Conservation (phyloP, 2,113 vertebrate genomes). For the Oncorhynchus masou region DNA sequence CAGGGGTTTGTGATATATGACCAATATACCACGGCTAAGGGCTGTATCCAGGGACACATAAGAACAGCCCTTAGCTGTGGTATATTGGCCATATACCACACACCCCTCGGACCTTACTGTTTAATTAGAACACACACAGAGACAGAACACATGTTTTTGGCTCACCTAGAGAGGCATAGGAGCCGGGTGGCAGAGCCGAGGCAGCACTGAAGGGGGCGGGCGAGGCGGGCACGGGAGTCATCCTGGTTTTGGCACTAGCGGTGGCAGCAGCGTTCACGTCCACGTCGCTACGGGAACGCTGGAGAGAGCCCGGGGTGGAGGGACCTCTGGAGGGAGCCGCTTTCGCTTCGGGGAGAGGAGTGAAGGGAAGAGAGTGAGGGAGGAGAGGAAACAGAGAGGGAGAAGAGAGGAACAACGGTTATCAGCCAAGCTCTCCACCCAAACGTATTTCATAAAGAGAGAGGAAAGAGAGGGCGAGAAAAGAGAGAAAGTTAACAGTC, state of each 20-base stretch:
- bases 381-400: not conserved
- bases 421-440: too few species aligned
- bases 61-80: too few species aligned
- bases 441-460: too few species aligned
- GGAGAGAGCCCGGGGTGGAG: conserved; percentile 73
- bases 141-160: not conserved
- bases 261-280: conserved; percentile 86
- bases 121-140: too few species aligned
- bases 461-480: too few species aligned
- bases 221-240: conserved; percentile 76
- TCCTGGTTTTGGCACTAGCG: conserved; percentile 78
- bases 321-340: conserved; percentile 64
- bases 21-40: too few species aligned
- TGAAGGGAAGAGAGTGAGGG: too few species aligned
- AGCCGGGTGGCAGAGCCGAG: conserved; percentile 82
- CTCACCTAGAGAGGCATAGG: conserved; percentile 88
- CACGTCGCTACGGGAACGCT: conserved; percentile 90
- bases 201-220: conserved; percentile 79
- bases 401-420: not conserved
- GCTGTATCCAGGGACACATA: too few species aligned
- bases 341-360: conserved; percentile 44
- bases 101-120: too few species aligned
- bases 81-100: too few species aligned
- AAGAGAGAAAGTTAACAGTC: too few species aligned
- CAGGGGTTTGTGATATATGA: too few species aligned